Evolutionary conservation across 35 echinoderm and acorn worm species (phyloP), one percentile per base, ranked within the genome.

Genomic region (Diadema setosum): DNA sequence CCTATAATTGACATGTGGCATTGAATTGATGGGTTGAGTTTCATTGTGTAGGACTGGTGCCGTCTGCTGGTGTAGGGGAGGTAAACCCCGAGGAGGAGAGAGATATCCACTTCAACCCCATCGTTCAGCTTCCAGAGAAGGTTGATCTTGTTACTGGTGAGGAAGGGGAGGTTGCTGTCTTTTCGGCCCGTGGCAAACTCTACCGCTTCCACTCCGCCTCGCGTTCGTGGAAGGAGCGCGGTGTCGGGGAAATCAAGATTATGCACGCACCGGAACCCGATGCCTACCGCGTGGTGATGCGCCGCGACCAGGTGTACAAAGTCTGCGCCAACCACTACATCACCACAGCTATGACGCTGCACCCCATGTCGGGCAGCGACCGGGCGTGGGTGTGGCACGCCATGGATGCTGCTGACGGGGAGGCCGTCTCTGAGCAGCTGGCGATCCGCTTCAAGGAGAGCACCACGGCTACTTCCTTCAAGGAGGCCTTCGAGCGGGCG

Each of bases 281-380:
- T 41, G 37, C 36, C 4, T 87, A 73, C 41, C 75, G 87, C 5
- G 45, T 90, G n/a, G 44, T 90, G 5, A 90, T 90, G 87, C 35
- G 87, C 25, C 25, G 87, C 59, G 87, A 90, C 2, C 75, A 90
- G 76, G 58, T 90, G 8, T 55, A 64, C 18, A 82, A 90, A 36
- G 80, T 94, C 9, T 90, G 74, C 80, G 93, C 87, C 52, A 94
- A 94, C 64, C 93, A 94, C 46, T 94, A 84, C 82, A 90, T 94
- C 75, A 90, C 70, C 50, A 32, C 50, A 21, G 74, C 80, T 14
- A 94, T 94, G 87, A 49, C 24, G 5, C 56, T 94, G 3, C 30
- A n/a, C 2, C 70, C 90, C 5, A 93, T 83, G 20, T 9, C 67
- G 3, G 70, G 86, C 5, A 93, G 85, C 2, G 86, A 96, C 49